These are phyloP conservation scores for Nasonia giraulti DNA, from an alignment of 1,140 invertebrate species.

Conservation along the genomic window DNA sequence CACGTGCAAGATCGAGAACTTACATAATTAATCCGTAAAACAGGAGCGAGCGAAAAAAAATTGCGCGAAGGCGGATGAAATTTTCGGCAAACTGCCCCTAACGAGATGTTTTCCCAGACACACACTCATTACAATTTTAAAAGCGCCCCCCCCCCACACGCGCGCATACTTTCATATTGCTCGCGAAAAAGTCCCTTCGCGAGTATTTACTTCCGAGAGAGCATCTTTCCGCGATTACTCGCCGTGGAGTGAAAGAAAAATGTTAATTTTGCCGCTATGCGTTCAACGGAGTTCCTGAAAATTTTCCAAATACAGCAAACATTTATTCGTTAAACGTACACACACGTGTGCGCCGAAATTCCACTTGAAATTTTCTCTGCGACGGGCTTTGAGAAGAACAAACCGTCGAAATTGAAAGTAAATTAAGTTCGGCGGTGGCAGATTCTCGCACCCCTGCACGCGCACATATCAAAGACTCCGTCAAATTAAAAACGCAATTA, in stretches of 20 bases:
- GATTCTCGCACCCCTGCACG: not conserved
- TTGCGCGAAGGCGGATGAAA: not conserved
- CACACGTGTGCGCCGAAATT: not conserved
- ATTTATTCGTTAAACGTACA: not conserved
- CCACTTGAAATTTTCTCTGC: not conserved
- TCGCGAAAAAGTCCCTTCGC: conserved; percentile 16
- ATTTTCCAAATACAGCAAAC: not conserved
- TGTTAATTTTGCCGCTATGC: not conserved
- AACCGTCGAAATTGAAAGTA: conserved; percentile 58
- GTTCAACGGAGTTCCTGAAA: not conserved
- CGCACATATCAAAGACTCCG: conserved; percentile 67
- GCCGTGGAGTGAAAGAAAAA: not conserved
- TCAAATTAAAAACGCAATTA: conserved; percentile 74
- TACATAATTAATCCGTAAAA: not conserved
- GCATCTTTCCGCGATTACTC: not conserved
- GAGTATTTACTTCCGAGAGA: not conserved
- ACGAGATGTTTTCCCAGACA: conserved; percentile 36
- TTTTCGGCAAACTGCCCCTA: conserved; percentile 16
- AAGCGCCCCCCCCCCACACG: not conserved
- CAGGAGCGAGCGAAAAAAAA: not conserved
- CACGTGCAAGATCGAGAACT: not conserved
- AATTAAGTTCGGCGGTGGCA: conserved; percentile 56
- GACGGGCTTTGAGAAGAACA: not conserved
- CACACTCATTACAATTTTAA: conserved; percentile 32
- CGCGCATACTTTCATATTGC: conserved; percentile 4